Base-by-base conservation (phyloP, 2,797 vertebrate species). In the Sebastes taczanowskii region DNA sequence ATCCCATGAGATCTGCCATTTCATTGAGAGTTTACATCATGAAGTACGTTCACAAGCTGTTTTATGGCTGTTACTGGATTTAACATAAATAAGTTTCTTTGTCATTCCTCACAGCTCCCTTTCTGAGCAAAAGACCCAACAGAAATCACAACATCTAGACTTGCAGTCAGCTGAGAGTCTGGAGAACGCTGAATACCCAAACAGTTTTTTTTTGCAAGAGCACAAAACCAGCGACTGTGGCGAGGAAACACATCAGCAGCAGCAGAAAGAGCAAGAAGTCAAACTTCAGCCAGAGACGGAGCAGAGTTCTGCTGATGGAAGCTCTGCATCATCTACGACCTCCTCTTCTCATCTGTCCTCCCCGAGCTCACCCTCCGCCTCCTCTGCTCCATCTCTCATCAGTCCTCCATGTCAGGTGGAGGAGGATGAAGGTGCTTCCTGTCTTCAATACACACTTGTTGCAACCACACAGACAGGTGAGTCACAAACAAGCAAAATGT, bases 171-270 rank as follows among this genome's bases (percentile, higher is more conserved):
- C 29, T 1, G 82, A 86, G 32, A 42, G 29, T 67, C 77, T 67
- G 27, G 27, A 46, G 23, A 53, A 79, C 62, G 46, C 69, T 16
- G 95, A 96, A 75, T 93, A 95, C 78, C 94, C 93, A 70, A 91
- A 95, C 67, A 82, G 64, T 27, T 96, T 94, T 89, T 96, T 94
- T 89, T 93, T 95, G 0, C 95, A 97, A 25, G 96, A 97, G 29
- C 93, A 94, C 29, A 96, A 96, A 90, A 96, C 94, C 6, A 96
- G 96, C 16, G 96, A 97, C 79, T 96, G 95, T 96, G 95, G 94
- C 0, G 97, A 97, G 58, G 97, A 96, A 80, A 83, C 80, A 61
- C 72, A 77, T 27, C 85, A 74, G 23, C 95, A 74, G n/a, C 95
- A 95, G 32, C 95, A 96, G 20, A 94, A 94, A 6, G 93, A 96